A percentile compares a stretch with the other conserved stretches of the same genome.
Conservation (phyloP, 2,113 vertebrate species). For the Pseudopodoces humilis region DNA sequence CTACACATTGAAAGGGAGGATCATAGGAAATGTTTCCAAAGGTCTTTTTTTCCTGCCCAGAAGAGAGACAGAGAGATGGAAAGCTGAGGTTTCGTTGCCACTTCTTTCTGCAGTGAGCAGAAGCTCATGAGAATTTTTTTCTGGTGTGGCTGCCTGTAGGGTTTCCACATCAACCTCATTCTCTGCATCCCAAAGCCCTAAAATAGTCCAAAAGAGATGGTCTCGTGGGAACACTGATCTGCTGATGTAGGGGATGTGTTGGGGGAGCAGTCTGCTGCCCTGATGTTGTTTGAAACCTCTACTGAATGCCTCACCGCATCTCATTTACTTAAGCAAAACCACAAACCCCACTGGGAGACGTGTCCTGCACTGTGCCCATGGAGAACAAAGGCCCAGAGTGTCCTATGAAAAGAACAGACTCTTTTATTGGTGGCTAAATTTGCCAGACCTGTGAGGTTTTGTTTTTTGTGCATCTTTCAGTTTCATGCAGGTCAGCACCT, state of each 20-base stretch:
- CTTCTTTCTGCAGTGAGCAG: neutral
- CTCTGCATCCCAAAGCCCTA: neutral
- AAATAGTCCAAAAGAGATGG: fast-evolving
- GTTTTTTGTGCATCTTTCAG: neutral
- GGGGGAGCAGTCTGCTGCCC: neutral
- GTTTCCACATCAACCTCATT: neutral
- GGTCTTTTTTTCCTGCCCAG: neutral
- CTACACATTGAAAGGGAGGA: neutral
- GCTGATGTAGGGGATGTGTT: neutral
- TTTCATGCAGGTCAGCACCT: neutral
- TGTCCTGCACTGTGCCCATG: fast-evolving
- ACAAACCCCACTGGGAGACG: neutral
- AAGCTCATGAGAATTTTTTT: neutral
- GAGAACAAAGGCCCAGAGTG: neutral
- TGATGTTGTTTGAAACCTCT: neutral
- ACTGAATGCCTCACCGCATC: neutral
- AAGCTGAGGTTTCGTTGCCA: neutral
- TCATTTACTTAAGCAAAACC: neutral
- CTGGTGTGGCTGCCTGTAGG: neutral
- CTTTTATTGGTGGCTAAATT: neutral
- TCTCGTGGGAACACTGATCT: neutral
- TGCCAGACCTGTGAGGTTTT: neutral
- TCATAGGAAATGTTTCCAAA: neutral
- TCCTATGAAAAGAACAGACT: neutral
- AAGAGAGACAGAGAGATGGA: neutral